Conservation (phyloP, 2,888 invertebrate species). For the Rhyacophila evoluta region DNA sequence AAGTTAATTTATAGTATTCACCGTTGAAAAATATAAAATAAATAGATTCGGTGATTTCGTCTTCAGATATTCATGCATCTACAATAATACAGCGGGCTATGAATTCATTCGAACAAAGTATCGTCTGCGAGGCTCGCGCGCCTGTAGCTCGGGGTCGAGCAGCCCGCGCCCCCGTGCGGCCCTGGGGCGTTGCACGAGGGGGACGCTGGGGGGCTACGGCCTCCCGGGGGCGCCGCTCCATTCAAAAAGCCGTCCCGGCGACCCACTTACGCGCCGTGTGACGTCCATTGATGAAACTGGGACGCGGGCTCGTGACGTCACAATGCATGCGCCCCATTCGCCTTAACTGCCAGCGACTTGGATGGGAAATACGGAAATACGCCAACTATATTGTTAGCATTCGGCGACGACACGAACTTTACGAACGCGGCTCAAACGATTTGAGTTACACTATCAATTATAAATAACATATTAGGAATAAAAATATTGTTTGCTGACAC, state of each 20-base stretch:
- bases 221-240: constrained; percentile 39
- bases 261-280: constrained; percentile 26
- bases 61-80: no score
- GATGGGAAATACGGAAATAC: background rate
- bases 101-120: background rate
- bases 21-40: no score
- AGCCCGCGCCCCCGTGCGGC: background rate
- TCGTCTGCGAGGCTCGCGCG: background rate
- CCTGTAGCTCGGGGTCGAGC: constrained; percentile 20
- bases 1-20: no score
- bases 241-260: constrained; percentile 22
- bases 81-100: no score
- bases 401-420: no score
- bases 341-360: background rate
- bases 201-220: background rate
- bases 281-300: constrained; percentile 45
- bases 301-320: constrained; percentile 42
- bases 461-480: no score
- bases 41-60: no score
- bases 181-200: background rate
- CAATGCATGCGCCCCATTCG: constrained; percentile 41
- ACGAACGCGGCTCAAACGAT: no score
- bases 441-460: no score
- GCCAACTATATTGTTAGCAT: background rate
- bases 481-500: no score